These are phyloP conservation scores for Hydropotes inermis DNA, from an alignment of 2,113 vertebrate species.

Conservation along the genomic window DNA sequence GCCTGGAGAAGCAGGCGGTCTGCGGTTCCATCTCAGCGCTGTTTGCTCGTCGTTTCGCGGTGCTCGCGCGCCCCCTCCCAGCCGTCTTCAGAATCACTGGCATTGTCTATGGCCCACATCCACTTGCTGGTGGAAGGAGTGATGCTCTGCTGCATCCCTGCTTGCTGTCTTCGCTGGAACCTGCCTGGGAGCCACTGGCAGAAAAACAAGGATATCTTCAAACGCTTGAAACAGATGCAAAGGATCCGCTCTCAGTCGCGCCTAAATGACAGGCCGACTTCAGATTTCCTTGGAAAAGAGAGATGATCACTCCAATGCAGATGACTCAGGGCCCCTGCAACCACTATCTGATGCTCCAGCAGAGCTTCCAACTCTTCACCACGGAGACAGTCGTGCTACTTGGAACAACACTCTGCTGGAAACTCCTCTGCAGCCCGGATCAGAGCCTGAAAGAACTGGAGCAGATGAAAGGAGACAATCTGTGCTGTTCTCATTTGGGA, in stretches of 20 bases:
- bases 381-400: accelerated
- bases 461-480: too few species aligned
- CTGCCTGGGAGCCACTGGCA: accelerated
- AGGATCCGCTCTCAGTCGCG: background rate
- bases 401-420: too few species aligned
- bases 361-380: background rate
- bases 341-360: background rate
- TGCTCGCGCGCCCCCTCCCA: background rate
- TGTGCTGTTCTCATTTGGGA: too few species aligned
- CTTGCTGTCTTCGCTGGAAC: background rate
- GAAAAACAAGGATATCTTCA: background rate
- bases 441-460: too few species aligned
- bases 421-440: too few species aligned
- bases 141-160: background rate
- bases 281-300: background rate
- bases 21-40: background rate
- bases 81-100: accelerated
- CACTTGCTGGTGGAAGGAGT: background rate
- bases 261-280: background rate
- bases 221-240: background rate
- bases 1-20: background rate
- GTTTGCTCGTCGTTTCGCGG: accelerated
- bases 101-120: accelerated
- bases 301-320: background rate
- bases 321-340: background rate